Evolutionary conservation across 2,888 invertebrate genomes (phyloP).

Genomic region (Zygaena filipendulae): DNA sequence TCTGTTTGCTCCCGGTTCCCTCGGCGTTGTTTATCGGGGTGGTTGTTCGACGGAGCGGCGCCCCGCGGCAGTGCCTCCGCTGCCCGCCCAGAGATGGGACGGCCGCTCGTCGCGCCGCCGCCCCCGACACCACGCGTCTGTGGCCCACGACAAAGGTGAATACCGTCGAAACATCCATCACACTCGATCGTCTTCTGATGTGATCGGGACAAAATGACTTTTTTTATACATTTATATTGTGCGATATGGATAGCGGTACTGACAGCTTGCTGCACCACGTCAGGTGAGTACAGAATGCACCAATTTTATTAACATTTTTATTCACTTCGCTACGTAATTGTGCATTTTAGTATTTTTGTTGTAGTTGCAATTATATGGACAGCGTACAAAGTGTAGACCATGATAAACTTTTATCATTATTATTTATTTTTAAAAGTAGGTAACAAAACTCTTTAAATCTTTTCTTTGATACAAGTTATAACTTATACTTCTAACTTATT

Average conservation of each 20-base stretch:
- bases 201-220: slow-evolving; percentile 51
- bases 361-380: too few relatives aligned
- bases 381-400: too few relatives aligned
- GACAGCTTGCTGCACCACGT: slow-evolving; percentile 47
- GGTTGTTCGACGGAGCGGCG: slow-evolving; percentile 39
- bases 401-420: too few relatives aligned
- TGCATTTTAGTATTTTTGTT: too few relatives aligned
- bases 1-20: slow-evolving; percentile 60
- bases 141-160: slow-evolving; percentile 42
- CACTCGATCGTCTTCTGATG: slow-evolving; percentile 27
- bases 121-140: slow-evolving; percentile 31
- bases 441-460: too few relatives aligned
- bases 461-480: too few relatives aligned
- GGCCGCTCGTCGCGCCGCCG: slow-evolving; percentile 33
- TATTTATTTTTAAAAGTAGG: too few relatives aligned
- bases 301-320: slow-evolving; percentile 57
- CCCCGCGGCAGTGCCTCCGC: slow-evolving; percentile 31
- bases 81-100: slow-evolving; percentile 55
- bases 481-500: too few relatives aligned
- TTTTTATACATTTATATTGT: slow-evolving; percentile 64
- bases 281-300: slow-evolving; percentile 51
- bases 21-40: slow-evolving; percentile 62
- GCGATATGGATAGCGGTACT: slow-evolving; percentile 55
- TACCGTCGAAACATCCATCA: slow-evolving; percentile 22
- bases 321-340: slow-evolving; percentile 35